Percentiles rank a stretch among this genome's conserved stretches.
These are phyloP conservation scores for Ondatra zibethicus DNA, from an alignment of 2,113 vertebrate species.

Conservation along the genomic window DNA sequence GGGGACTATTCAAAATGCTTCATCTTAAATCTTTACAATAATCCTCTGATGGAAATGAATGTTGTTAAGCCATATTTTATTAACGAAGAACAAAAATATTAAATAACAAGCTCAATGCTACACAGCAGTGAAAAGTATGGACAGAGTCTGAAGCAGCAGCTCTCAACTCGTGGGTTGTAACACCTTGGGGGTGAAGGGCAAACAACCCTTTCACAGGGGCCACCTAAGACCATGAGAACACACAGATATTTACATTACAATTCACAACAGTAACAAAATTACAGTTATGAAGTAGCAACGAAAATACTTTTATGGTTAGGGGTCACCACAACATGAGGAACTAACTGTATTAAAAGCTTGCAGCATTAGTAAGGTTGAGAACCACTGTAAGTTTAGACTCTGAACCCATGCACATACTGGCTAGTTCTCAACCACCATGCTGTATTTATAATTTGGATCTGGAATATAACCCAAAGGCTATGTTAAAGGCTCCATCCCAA, in stretches of 20 bases:
- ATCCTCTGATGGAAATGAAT: not conserved
- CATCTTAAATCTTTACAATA: constrained; percentile 48
- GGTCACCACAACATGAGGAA: not conserved
- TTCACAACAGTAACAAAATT: not conserved
- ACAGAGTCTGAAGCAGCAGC: not conserved
- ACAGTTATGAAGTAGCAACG: not conserved
- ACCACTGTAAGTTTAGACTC: not conserved
- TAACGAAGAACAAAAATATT: constrained; percentile 46
- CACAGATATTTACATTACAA: not conserved
- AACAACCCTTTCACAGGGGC: not conserved
- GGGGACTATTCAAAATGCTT: constrained; percentile 32
- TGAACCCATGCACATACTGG: not conserved
- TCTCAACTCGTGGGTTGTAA: not conserved
- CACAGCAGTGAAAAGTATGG: not conserved
- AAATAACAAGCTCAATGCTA: constrained; percentile 28
- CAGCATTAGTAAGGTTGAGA: not conserved
- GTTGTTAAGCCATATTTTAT: constrained; percentile 29
- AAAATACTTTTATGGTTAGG: not conserved
- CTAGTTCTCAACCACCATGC: not conserved
- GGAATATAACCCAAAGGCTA: not conserved
- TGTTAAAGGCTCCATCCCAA: not conserved
- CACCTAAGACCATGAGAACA: not conserved
- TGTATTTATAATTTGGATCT: not conserved
- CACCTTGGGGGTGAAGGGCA: not conserved
- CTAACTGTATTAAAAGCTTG: not conserved